Base-by-base conservation (phyloP, 2,888 invertebrate genomes). In the Periphyllus acericola region DNA sequence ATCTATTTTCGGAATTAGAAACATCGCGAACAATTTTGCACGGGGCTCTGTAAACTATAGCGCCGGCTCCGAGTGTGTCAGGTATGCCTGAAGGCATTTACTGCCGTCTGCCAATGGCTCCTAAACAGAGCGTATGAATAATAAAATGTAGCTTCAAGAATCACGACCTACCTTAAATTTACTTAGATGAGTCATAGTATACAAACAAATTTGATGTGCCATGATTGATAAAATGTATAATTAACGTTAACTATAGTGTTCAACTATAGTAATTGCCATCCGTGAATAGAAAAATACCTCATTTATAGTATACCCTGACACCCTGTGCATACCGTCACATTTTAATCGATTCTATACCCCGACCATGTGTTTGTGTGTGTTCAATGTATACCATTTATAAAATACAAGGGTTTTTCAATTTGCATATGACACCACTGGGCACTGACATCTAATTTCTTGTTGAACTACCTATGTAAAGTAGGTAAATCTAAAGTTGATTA, bases 1-100 rank as follows among this genome's bases (percentile, higher is more conserved):
- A 68, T 68, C 68, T 68, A 78, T 78, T 78, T 78, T 78, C 32
- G 52, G 78, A 78, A 52, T 55, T 52, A 21, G 32, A 52, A 29
- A 52, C 52, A 52, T 78, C 21, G 25, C 32, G 46, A 52, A 78
- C 32, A 32, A 78, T 52, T 78, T 52, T 52, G 17, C 52, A 29
- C 52, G 78, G 32, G 75, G 52, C 29, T 25, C 29, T 8, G 76
- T 19, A 76, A 29, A 46, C 36, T 76, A n/a, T 76, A 46, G 78
- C 78, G 52, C 78, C 78, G 32, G 52, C 52, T 68, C 68, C 29
- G 68, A n/a, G 29, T n/a, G 68, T 29, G 68, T 29, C 68, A 68
- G 29, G 68, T 68, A 60, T 60, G 68, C 11, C n/a, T 29, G 11
- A 68, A 1, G 68, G 29, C 11, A 68, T 68, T n/a, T n/a, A 60